phyloP scores from a whole-genome alignment of 2,888 invertebrate species.

The Dinocampus coccinellae region DNA sequence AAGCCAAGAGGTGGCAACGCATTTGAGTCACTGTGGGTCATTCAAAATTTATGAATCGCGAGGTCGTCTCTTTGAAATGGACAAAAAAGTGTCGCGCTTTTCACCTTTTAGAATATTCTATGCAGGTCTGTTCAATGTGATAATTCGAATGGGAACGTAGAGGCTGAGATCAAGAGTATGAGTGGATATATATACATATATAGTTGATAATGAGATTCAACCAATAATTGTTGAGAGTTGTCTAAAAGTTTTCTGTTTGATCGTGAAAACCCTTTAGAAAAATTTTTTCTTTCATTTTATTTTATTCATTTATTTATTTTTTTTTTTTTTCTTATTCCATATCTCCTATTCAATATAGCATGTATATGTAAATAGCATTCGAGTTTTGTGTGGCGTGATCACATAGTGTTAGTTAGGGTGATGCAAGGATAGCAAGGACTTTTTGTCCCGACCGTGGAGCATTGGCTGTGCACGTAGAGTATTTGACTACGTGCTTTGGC shows the following conservation, averaged over 20 bases:
- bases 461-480: slow-evolving; percentile 45
- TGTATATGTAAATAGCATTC: not conserved
- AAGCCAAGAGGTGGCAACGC: not conserved
- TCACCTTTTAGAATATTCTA: not conserved
- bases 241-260: slow-evolving; percentile 3
- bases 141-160: not conserved
- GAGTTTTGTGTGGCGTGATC: slow-evolving; percentile 31
- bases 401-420: slow-evolving; percentile 15
- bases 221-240: not conserved
- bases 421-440: slow-evolving; percentile 40
- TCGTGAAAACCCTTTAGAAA: not conserved
- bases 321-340: too few relatives aligned
- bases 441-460: slow-evolving; percentile 45
- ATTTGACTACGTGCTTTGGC: slow-evolving; percentile 56
- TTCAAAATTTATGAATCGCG: slow-evolving; percentile 33
- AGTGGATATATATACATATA: not conserved
- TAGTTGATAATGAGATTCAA: not conserved
- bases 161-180: not conserved
- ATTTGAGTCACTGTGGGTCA: slow-evolving; percentile 1
- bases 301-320: too few relatives aligned
- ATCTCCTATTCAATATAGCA: too few relatives aligned
- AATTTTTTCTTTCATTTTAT: not conserved
- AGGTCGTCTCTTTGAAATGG: slow-evolving; percentile 1
- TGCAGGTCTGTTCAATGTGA: not conserved
- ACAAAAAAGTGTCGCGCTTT: not conserved